Evolutionary conservation across 2,797 vertebrate genomes (phyloP).

Genomic region (Typhlichthys subterraneus): DNA sequence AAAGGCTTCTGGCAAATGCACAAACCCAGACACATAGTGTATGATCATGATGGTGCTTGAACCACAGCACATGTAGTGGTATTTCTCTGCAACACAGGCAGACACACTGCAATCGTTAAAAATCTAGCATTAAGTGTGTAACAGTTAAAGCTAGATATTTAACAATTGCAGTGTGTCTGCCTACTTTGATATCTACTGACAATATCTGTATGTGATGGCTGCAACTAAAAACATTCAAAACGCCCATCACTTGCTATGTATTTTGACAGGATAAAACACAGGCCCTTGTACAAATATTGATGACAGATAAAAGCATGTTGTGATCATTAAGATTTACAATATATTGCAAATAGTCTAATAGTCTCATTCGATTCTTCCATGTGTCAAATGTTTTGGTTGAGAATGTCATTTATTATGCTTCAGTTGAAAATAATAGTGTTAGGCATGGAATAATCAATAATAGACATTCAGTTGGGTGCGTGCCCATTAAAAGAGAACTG

Average conservation of each 20-base stretch:
- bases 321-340: too few relatives aligned
- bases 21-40: constrained; percentile 5
- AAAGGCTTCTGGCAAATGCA: constrained; percentile 22
- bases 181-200: too few relatives aligned
- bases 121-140: too few relatives aligned
- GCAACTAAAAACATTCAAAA: too few relatives aligned
- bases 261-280: too few relatives aligned
- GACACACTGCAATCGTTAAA: too few relatives aligned
- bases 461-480: not conserved
- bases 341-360: not conserved
- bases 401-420: not conserved
- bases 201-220: too few relatives aligned
- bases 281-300: too few relatives aligned
- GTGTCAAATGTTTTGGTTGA: not conserved
- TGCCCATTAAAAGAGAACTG: not conserved
- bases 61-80: not conserved
- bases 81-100: not conserved
- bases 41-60: constrained; percentile 1
- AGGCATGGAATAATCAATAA: not conserved
- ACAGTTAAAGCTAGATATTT: too few relatives aligned
- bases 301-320: too few relatives aligned
- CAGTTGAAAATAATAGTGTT: not conserved
- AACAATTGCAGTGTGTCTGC: too few relatives aligned
- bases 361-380: not conserved
- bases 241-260: too few relatives aligned